Base-by-base conservation (phyloP, 2,113 vertebrate species). In the Charina bottae region DNA sequence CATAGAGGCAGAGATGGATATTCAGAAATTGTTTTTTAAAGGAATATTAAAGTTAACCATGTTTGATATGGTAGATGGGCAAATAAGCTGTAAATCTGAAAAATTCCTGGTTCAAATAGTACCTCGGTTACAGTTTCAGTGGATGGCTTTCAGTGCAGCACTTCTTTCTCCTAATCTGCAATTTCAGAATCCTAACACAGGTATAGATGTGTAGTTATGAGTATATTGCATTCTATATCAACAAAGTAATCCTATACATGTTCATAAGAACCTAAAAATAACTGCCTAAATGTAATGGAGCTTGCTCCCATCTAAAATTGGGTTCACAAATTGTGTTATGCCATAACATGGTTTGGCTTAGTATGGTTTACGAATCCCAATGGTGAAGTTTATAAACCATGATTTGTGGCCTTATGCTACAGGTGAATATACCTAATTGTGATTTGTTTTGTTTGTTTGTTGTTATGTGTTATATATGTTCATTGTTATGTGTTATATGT, bases 101-200 rank as follows among this genome's bases (percentile, higher is more conserved):
- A 90, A 84, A 37, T 59, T 12, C 89, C 55, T 28, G 24, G 2
- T 90, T 90, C 72, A 58, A 42, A 58, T 23, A 37, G 11, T 83
- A 56, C 58, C 53, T 28, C 15, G 28, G 49, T 33, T 33, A 42
- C 64, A 13, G 37, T 86, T 62, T 91, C 49, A 28, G n/a, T 28
- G 84, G 90, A 53, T 10, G 33, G 84, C 49, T 28, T 85, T 53
- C 2, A 96, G 95, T 91, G 94, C 42, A 96, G 89, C 6, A 88
- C 91, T 93, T 86, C 94, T 90, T 93, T 91, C 94, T 91, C 96
- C 95, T 37, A 46, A 55, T 26, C 6, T 17, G 23, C 53, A 37
- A 42, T 21, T 26, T 87, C 9, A 8, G 13, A 42, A 58, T 28
- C 28, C 53, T 21, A 64, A 64, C n/a, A 56, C 60, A 11, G 1